Conservation (phyloP, 2,797 vertebrate genomes). For the Gymnoscopelus microlampas region DNA sequence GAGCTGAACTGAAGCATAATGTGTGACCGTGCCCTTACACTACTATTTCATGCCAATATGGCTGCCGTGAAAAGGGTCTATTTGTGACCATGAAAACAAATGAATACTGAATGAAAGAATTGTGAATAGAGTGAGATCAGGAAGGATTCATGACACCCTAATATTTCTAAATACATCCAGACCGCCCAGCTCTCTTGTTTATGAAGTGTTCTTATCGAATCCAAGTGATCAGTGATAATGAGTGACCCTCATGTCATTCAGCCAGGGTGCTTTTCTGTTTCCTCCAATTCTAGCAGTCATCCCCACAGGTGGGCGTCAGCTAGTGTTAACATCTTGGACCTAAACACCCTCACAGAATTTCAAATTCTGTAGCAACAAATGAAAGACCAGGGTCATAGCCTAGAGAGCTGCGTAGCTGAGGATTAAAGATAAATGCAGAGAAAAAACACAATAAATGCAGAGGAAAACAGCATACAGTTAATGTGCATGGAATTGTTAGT, state of each 20-base stretch:
- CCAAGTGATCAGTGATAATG: constrained; percentile 4
- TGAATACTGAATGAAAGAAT: too few species aligned
- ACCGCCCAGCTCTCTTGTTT: neutral
- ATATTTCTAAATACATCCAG: neutral
- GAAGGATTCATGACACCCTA: neutral
- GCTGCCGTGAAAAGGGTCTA: too few species aligned
- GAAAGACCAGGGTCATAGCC: neutral
- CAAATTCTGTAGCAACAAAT: constrained; percentile 22
- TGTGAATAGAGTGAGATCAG: too few species aligned
- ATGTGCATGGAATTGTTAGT: too few species aligned
- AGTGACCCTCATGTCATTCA: constrained; percentile 17
- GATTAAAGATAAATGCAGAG: neutral
- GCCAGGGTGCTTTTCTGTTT: neutral
- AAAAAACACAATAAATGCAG: constrained; percentile 13
- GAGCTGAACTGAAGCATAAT: too few species aligned
- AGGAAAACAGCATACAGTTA: neutral
- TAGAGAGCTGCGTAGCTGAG: neutral
- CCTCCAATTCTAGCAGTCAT: too few species aligned
- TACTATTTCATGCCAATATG: too few species aligned
- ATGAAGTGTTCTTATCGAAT: neutral
- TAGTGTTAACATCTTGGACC: constrained; percentile 10
- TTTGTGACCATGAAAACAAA: too few species aligned
- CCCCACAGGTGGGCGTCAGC: too few species aligned
- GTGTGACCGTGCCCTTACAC: too few species aligned
- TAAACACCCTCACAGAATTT: constrained; percentile 30